Base-by-base conservation (phyloP, 2,797 vertebrate genomes). In the Coregonus sp. region DNA sequence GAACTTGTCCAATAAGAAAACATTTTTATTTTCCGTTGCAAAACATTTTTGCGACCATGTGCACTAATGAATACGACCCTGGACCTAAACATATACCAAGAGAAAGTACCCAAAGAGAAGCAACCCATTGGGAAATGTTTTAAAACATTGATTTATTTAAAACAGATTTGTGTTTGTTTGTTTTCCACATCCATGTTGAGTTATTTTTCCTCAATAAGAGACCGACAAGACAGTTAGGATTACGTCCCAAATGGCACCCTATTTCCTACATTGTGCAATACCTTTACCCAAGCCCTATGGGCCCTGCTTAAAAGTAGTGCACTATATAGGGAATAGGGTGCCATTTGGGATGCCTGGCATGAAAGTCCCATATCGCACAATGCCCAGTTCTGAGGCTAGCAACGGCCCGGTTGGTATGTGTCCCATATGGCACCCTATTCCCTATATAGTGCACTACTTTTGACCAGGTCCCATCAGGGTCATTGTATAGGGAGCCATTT, bases 281-380 rank as follows among this genome's bases (percentile, higher is more conserved):
- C 40, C 11, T 47, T 47, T 25, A 35, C 65, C 11, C 11, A 31
- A 14, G 65, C 25, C 29, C 65, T 31, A 16, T 16, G 29, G 65
- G 6, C 12, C 12, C 59, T 61, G 20, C 59, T 61, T 2, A 25
- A 61, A 3, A 1, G 3, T 59, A 59, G n/a, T 20, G 56, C 56
- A 59, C 1, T 20, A 59, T 59, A n/a, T 59, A 59, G 54, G 18
- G 54, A 59, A 59, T 59, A 20, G 18, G n/a, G 16, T 4, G 52
- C 16, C 2, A 56, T 56, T 18, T 16, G 7, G 15, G 16, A 56
- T 16, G 15, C 66, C 80, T 71, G 78, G 74, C 78, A 72, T 84
- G 37, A 73, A 68, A 40, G 70, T 61, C 80, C 54, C 79, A 79
- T 83, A 93, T 91, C 92, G 91, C 92, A 93, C 91, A 75, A 78